A percentile compares a stretch with the other conserved stretches of the same genome.
Evolutionary conservation across 2,797 vertebrate genomes (phyloP).

Genomic region (Molothrus ater): DNA sequence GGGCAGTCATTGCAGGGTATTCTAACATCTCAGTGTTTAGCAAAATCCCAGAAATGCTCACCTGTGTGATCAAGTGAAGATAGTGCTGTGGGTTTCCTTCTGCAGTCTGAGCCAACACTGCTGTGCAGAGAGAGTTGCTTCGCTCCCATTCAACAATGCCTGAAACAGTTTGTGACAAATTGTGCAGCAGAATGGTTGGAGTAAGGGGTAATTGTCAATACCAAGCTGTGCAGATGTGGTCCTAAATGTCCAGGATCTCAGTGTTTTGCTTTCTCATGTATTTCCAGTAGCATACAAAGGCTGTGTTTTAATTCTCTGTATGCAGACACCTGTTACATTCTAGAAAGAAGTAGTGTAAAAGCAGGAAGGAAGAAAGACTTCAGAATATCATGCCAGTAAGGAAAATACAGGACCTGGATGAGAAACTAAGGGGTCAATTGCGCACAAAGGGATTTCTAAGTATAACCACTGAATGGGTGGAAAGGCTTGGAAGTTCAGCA

Average conservation of each 20-base stretch:
- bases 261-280: fast-evolving
- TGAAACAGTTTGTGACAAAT: background rate
- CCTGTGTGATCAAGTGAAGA: background rate
- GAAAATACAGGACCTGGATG: background rate
- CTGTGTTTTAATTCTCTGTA: background rate
- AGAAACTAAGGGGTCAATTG: background rate
- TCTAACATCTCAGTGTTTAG: background rate
- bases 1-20: background rate
- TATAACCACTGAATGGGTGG: background rate
- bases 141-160: background rate
- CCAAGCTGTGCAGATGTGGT: background rate
- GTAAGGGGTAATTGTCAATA: background rate
- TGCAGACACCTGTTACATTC: background rate
- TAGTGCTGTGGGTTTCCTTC: background rate
- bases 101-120: background rate
- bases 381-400: background rate
- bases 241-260: background rate
- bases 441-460: background rate
- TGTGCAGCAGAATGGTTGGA: background rate
- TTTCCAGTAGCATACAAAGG: background rate
- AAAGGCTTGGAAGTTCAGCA: background rate
- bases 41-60: background rate
- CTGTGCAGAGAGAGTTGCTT: background rate
- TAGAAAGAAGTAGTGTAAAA: background rate
- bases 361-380: background rate